Evolutionary conservation across 2,888 invertebrate species (phyloP), one percentile per base, ranked within the genome.

Genomic region (Hydrotaea cyrtoneurina): DNA sequence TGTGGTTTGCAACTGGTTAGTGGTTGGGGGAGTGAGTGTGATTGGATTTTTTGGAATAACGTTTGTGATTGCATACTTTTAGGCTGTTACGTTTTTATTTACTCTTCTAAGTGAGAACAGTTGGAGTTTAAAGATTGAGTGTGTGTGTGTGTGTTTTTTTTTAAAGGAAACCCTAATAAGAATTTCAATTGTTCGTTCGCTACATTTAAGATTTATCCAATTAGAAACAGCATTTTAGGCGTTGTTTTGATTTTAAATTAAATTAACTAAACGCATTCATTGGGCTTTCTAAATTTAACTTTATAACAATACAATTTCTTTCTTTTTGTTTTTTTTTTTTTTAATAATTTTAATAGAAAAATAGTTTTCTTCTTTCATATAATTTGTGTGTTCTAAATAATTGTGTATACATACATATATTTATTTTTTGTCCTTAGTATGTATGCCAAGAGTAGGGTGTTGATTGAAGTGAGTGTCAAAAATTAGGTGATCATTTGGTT

Each of bases 21-120:
- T n/a, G n/a, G n/a, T n/a, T 31, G 8, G 39, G n/a, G 13, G n/a
- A n/a, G 50, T 13, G 50, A 3, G 50, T 50, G 50, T 50, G 57
- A 55, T 50, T 64, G 19, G 39, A 2, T 39, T 62, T 23, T 0
- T 15, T 19, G 7, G 55, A 2, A 8, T n/a, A 75, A 80, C 75
- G 72, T 72, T 73, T 62, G 64, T 77, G 69, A 77, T 81, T 76
- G 81, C 81, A 72, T 81, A 77, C 81, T 81, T 75, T 74, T 69
- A 75, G 74, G 80, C 75, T 74, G 74, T 23, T n/a, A 13, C n/a
- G 36, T 15, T 15, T 50, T 4, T 55, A n/a, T 53, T 59, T 62
- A 62, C 21, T 66, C 26, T 62, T 55, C 43, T 21, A n/a, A n/a
- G 26, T 75, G 26, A 19, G 53, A 59, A 50, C 53, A 77, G 57